Evolutionary conservation across 1,140 invertebrate species (phyloP).

Genomic region (Drosophila tsacasi): DNA sequence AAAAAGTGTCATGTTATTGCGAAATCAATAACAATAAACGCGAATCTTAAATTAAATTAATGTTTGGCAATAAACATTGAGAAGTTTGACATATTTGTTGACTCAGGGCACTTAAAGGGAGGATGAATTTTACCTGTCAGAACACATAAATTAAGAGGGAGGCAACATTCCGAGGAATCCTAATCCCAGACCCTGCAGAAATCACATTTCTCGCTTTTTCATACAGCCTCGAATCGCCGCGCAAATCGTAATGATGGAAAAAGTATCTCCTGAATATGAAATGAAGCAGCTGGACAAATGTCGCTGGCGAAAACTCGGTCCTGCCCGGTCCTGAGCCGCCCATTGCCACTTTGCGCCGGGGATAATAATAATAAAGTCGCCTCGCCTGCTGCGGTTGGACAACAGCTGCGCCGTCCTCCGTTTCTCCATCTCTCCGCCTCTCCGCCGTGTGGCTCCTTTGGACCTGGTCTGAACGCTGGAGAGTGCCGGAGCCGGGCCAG

Average conservation of each 20-base stretch:
- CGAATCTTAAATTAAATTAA: not conserved
- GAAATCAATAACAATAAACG: not conserved
- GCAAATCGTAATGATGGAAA: conserved; percentile 66
- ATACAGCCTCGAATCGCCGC: conserved; percentile 18
- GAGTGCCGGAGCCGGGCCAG: conserved; percentile 18
- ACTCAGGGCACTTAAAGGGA: not conserved
- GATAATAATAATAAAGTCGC: conserved; percentile 82
- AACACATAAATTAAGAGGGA: not conserved
- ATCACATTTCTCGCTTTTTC: conserved; percentile 61
- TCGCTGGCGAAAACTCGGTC: conserved; percentile 28
- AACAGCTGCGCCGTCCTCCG: conserved; percentile 50
- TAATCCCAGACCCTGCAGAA: conserved; percentile 25
- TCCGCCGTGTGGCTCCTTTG: conserved; percentile 13
- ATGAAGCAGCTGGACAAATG: conserved; percentile 82
- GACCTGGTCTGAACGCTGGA: conserved; percentile 1
- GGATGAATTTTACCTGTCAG: conserved; percentile 1
- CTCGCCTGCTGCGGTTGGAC: conserved; percentile 50
- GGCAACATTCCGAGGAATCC: conserved; percentile 11
- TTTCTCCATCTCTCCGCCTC: conserved; percentile 6
- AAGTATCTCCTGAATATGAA: conserved; percentile 80
- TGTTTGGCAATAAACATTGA: not conserved
- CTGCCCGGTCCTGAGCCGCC: conserved; percentile 31
- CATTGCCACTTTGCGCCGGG: conserved; percentile 69
- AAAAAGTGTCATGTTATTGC: conserved; percentile 4
- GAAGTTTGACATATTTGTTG: not conserved